Evolutionary conservation across 2,797 vertebrate species (phyloP).

Genomic region (Poecilia gillii): DNA sequence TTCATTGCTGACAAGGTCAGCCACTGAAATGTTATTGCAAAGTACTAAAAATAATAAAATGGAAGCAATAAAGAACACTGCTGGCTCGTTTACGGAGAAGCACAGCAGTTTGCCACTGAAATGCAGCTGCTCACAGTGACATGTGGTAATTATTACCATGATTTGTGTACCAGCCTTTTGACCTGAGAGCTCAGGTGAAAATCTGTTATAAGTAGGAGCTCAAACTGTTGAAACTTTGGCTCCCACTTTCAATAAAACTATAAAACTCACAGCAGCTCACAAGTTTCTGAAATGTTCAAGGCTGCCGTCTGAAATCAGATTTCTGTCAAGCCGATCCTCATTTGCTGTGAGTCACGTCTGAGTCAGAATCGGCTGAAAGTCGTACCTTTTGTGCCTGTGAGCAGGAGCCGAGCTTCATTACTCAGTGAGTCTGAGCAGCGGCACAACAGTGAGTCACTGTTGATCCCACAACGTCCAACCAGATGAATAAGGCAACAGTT

Average conservation of each 20-base stretch:
- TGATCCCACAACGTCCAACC: slow-evolving; percentile 25
- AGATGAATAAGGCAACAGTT: slow-evolving; percentile 13
- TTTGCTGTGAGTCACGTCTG: slow-evolving; percentile 41
- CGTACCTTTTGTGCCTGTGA: slow-evolving; percentile 37
- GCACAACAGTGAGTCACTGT: slow-evolving; percentile 27
- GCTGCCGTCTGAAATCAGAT: slow-evolving; percentile 11
- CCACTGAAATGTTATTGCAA: slow-evolving; percentile 8
- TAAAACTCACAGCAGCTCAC: slow-evolving; percentile 19
- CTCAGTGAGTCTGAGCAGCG: slow-evolving; percentile 23
- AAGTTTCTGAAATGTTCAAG: slow-evolving; percentile 11
- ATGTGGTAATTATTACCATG: slow-evolving; percentile 13
- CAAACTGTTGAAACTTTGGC: background rate
- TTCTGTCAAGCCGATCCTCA: slow-evolving; percentile 3
- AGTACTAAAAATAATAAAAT: slow-evolving; percentile 2
- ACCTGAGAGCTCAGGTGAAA: slow-evolving; percentile 8
- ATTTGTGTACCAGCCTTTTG: slow-evolving; percentile 14
- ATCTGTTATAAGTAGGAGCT: background rate
- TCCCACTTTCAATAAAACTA: background rate
- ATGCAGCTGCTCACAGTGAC: background rate
- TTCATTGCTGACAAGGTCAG: background rate
- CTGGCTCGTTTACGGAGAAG: background rate
- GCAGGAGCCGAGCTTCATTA: slow-evolving; percentile 33
- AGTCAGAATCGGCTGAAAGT: slow-evolving; percentile 31
- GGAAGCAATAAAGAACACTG: background rate
- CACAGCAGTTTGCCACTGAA: background rate